Percentiles rank a stretch among this genome's conserved stretches.
Evolutionary conservation across 2,888 invertebrate genomes (phyloP).

Genomic region (Scaptomyza caliginosa): DNA sequence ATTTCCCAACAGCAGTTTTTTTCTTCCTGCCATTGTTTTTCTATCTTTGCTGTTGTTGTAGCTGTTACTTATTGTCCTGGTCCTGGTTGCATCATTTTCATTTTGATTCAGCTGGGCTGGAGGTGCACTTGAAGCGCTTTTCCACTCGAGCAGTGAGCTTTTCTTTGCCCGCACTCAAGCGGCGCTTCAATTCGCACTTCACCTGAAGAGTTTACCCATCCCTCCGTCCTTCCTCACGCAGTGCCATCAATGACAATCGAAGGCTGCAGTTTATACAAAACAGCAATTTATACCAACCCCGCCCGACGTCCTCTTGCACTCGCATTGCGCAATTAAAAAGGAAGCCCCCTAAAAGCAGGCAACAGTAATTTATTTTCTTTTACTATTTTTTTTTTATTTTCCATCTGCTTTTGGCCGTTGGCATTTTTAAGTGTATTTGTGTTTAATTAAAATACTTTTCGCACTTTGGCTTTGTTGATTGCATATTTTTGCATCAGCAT

Average conservation of each 20-base stretch:
- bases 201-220: conserved; percentile 54
- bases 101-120: conserved; percentile 36
- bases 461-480: conserved; percentile 54
- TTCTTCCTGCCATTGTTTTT: conserved; percentile 1
- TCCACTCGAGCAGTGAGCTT: conserved; percentile 66
- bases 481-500: conserved; percentile 35
- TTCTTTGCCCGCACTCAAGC: conserved; percentile 73
- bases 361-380: conserved; percentile 19
- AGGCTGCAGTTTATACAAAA: conserved; percentile 38
- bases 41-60: conserved; percentile 14
- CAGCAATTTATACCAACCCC: conserved; percentile 7
- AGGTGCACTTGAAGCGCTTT: conserved; percentile 52
- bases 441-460: conserved; percentile 76
- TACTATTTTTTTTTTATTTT: neutral
- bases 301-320: neutral
- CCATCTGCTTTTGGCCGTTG: conserved; percentile 13
- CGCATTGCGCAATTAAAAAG: conserved; percentile 40
- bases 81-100: conserved; percentile 53
- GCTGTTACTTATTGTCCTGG: conserved; percentile 48
- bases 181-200: conserved; percentile 77
- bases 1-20: conserved; percentile 40
- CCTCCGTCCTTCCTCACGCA: neutral
- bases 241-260: conserved; percentile 70
- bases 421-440: conserved; percentile 53
- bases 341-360: conserved; percentile 34